phyloP scores from a whole-genome alignment of 2,888 invertebrate species.

The Tridacna crocea region DNA sequence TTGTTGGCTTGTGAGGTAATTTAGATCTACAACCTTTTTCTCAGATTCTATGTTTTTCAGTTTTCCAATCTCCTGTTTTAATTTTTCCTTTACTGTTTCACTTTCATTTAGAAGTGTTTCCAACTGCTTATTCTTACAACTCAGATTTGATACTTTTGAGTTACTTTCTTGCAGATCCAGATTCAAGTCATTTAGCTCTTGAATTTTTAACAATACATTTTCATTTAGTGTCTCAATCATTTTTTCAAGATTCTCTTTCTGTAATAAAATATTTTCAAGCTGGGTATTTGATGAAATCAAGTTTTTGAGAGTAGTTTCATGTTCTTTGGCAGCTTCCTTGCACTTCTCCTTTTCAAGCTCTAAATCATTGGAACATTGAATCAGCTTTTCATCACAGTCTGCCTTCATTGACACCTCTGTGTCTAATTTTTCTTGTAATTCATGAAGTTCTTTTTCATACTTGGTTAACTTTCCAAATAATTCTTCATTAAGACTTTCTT shows the following conservation, averaged over 20 bases:
- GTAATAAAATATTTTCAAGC: constrained; percentile 1
- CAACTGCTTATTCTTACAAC: neutral
- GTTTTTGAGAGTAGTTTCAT: neutral
- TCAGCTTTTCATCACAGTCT: neutral
- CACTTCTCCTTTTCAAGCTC: neutral
- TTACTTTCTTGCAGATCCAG: neutral
- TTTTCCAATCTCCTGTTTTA: neutral
- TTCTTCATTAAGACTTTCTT: neutral
- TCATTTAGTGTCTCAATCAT: neutral
- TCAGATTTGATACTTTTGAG: neutral
- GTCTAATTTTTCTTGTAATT: neutral
- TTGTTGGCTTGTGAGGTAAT: constrained; percentile 44
- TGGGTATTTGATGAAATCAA: neutral
- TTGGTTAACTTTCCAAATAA: neutral
- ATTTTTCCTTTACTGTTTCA: constrained; percentile 12
- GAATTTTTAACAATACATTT: neutral
- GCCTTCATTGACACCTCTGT: neutral
- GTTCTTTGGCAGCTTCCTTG: neutral
- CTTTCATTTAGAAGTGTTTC: neutral
- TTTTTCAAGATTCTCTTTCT: constrained; percentile 9
- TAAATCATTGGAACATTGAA: neutral
- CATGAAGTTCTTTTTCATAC: neutral
- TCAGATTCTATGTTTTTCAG: constrained; percentile 10
- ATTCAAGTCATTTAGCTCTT: neutral
- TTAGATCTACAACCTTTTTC: neutral